These are phyloP conservation scores for Phenganax stokvisi DNA, from an alignment of 92 coral and sea anemone genomes.

Conservation along the genomic window DNA sequence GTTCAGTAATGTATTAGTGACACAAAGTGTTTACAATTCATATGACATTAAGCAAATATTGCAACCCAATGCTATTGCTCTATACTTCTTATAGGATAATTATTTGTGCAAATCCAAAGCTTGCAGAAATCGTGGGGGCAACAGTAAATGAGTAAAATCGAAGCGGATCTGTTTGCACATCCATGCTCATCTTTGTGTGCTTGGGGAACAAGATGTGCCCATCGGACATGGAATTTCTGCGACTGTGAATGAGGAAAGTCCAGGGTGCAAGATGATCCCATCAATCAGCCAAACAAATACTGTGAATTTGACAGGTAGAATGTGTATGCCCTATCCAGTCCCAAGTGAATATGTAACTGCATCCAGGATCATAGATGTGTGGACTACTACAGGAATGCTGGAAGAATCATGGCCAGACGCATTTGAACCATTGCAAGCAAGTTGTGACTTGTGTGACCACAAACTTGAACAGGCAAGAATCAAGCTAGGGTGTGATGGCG, in stretches of 20 bases:
- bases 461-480: background rate
- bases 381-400: background rate
- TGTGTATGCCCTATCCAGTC: background rate
- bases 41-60: too few species aligned
- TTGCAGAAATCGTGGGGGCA: background rate
- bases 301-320: background rate
- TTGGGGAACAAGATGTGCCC: background rate
- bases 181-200: background rate
- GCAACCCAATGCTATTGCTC: too few species aligned
- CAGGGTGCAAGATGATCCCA: background rate
- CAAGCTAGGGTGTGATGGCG: background rate
- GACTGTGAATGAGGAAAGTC: background rate
- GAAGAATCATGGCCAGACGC: background rate
- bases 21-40: too few species aligned
- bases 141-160: background rate
- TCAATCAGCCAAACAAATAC: background rate
- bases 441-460: background rate
- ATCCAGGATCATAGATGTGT: background rate
- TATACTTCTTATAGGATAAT: too few species aligned
- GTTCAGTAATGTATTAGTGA: conserved; percentile 2
- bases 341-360: background rate
- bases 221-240: background rate
- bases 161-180: background rate
- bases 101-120: too few species aligned
- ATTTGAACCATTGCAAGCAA: background rate